Evolutionary conservation across 2,888 invertebrate genomes (phyloP), one percentile per base, ranked within the genome.

Genomic region (Sminthurinus aureus): DNA sequence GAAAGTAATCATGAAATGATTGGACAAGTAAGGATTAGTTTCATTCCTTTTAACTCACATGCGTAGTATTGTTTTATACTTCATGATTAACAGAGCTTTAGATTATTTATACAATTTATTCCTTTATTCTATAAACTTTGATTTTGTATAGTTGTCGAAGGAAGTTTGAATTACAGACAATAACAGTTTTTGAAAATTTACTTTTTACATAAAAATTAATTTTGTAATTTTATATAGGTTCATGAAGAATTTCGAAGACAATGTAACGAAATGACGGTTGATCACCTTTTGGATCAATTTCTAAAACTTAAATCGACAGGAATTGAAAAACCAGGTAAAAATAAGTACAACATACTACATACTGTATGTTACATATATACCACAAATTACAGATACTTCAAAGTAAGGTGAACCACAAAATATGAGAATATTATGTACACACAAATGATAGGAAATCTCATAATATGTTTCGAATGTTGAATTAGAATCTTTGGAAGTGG

Each of bases 241-340:
- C 96, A 97, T 90, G 93, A 94, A 86, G 98, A 99, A 90, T 97
- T 98, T 90, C 95, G 96, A 90, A 94, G 95, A 86, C 97, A 97
- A 90, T 96, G 97, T 90, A 92, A 96, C 88, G 96, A 96, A 90
- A 93, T 98, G 92, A 96, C 97, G 75, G 96, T 98, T 66, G 97
- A 98, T 89, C 96, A 96, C 90, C 92, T 99, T 82, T 91, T 99
- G 87, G 95, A 96, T 90, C 95, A 96, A 90, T 98, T 99, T 91
- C 95, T 98, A 82, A 93, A 95, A 89, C 94, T 95, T 89, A 98
- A 98, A 91, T 95, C 96, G 89, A 98, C 97, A 86, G 98, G 98
- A 88, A 93, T 95, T 87, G 98, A 98, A 90, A 96, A 95, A 91
- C 98, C 98, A 91, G 95, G 97, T 94, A 92, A 91, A 22, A 11